Evolutionary conservation across 2,113 vertebrate genomes (phyloP), one percentile per base, ranked within the genome.

Genomic region (Heliornis fulica): DNA sequence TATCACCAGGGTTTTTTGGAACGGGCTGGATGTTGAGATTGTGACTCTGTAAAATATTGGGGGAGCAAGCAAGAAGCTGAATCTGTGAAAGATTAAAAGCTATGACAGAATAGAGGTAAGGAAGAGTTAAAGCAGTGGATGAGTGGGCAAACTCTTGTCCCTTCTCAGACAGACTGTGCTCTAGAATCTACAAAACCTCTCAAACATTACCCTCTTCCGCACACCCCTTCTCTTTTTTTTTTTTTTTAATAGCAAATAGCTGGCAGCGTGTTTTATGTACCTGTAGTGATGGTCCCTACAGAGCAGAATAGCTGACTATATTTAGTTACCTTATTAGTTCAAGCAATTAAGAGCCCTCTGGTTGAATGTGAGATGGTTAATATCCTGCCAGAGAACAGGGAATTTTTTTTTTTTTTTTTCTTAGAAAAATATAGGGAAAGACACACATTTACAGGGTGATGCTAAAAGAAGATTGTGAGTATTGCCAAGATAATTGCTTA

Each of bases 241-340:
- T 41, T 78, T 57, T 54, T 59, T 36, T 56, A 59, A 10, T 60
- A 34, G 45, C 26, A 61, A 84, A 14, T 53, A 38, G 36, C 32
- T 87, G 32, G 12, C 34, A n/a, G 2, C 1, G 1, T 45, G 32
- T 50, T 88, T 78, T 70, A 15, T 50, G 6, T 56, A 23, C 36
- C n/a, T 83, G 11, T 40, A 60, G 2, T 54, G 25, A 28, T 56
- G 56, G 68, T 68, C 65, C 28, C 63, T 76, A 1, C 63, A 66
- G 69, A 87, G 43, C 75, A 89, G 23, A n/a, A n/a, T 26, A 68
- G 53, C 38, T 92, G 68, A 38, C 80, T 96, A 50, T 89, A 64
- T 87, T 92, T 89, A 84, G 51, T 75, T 75, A 68, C 31, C 19
- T 87, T 48, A 57, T 79, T 89, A 93, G 40, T 29, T 72, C 25